Conservation (phyloP, 2,113 vertebrate genomes). For the Illadopsis cleaveri region DNA sequence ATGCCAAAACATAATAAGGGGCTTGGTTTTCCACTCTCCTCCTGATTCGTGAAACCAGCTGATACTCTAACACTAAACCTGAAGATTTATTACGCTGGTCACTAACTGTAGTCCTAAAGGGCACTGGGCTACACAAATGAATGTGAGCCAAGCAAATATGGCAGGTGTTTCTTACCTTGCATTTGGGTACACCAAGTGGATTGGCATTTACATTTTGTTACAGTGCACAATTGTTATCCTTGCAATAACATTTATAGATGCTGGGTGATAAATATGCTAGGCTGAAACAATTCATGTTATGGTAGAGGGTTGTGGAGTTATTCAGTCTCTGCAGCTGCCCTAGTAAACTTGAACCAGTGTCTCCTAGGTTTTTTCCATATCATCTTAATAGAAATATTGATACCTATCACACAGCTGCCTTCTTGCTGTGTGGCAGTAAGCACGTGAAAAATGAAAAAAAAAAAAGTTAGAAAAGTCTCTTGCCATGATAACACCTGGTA, state of each 20-base stretch:
- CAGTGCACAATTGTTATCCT: not conserved
- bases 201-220: not conserved
- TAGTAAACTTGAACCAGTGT: not conserved
- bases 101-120: not conserved
- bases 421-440: not conserved
- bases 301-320: not conserved
- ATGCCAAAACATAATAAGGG: slow-evolving; percentile 24
- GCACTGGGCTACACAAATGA: not conserved
- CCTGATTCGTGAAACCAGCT: not conserved
- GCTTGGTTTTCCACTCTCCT: not conserved
- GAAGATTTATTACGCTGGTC: slow-evolving; percentile 15
- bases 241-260: not conserved
- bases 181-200: not conserved
- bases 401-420: not conserved
- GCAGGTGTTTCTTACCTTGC: not conserved
- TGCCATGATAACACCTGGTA: not conserved
- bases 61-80: not conserved
- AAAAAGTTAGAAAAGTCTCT: not conserved
- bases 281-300: not conserved
- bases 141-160: not conserved
- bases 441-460: not conserved
- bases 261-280: not conserved
- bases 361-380: not conserved
- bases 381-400: not conserved
- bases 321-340: not conserved